Evolutionary conservation across 2,113 vertebrate species (phyloP).

Genomic region (Gavialis gangeticus): DNA sequence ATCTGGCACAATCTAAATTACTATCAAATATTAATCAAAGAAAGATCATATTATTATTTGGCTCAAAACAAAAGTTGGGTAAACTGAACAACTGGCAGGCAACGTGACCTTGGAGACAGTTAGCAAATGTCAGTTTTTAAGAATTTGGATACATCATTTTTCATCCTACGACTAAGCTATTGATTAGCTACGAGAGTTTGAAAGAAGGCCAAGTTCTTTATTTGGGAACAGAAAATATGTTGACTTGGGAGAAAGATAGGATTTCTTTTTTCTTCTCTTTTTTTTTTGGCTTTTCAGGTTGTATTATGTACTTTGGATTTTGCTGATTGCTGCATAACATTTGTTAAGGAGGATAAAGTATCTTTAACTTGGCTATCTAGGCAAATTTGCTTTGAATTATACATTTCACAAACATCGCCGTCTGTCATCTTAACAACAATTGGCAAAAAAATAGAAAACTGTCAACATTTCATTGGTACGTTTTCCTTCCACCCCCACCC

Average conservation of each 20-base stretch:
- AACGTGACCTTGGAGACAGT: slow-evolving; percentile 71
- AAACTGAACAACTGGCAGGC: slow-evolving; percentile 66
- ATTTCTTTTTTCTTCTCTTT: neutral
- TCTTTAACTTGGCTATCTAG: slow-evolving; percentile 75
- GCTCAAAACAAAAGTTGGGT: slow-evolving; percentile 76
- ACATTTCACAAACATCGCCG: slow-evolving; percentile 74
- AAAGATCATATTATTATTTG: slow-evolving; percentile 80
- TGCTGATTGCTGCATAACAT: slow-evolving; percentile 61
- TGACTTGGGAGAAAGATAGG: slow-evolving; percentile 54
- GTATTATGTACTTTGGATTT: slow-evolving; percentile 57
- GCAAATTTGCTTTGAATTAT: slow-evolving; percentile 81
- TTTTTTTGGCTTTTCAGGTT: slow-evolving; percentile 53
- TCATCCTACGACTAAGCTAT: slow-evolving; percentile 52
- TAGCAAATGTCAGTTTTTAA: slow-evolving; percentile 51
- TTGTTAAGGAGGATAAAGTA: slow-evolving; percentile 77
- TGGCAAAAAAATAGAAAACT: slow-evolving; percentile 75
- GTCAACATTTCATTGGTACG: slow-evolving; percentile 50
- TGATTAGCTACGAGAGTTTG: slow-evolving; percentile 58
- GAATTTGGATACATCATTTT: slow-evolving; percentile 38
- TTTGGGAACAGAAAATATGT: slow-evolving; percentile 53
- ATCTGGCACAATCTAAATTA: slow-evolving; percentile 83
- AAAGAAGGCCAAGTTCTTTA: slow-evolving; percentile 61
- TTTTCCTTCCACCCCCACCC: slow-evolving; percentile 30
- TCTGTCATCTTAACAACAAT: slow-evolving; percentile 78
- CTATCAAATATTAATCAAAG: slow-evolving; percentile 87